Conservation (phyloP, 2,113 vertebrate species). For the Corythornis vintsioides region DNA sequence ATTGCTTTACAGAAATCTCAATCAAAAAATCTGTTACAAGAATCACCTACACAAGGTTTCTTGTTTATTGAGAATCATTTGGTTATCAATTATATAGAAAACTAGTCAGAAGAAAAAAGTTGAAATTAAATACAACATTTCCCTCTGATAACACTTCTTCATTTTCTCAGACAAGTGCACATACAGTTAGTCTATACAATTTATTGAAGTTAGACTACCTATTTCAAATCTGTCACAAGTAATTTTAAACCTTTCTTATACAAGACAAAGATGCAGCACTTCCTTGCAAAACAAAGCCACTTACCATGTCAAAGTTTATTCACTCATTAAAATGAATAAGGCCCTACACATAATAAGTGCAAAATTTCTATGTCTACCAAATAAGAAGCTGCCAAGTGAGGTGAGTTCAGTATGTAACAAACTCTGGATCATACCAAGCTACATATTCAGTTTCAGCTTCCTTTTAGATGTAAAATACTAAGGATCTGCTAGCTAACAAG, state of each 20-base stretch:
- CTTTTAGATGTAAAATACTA: slow-evolving; percentile 51
- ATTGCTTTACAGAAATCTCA: not conserved
- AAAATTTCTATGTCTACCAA: not conserved
- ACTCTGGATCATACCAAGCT: not conserved
- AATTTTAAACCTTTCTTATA: not conserved
- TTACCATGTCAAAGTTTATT: not conserved
- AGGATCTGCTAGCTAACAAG: slow-evolving; percentile 40
- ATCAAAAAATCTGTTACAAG: not conserved
- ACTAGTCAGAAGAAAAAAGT: not conserved
- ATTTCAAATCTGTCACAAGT: not conserved
- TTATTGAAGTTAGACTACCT: not conserved
- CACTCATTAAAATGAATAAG: not conserved
- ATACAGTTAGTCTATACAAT: not conserved
- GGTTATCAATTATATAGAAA: not conserved
- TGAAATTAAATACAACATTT: not conserved
- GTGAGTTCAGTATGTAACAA: not conserved
- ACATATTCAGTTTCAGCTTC: slow-evolving; percentile 4
- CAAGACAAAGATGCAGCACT: not conserved
- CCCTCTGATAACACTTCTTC: not conserved
- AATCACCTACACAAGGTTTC: not conserved
- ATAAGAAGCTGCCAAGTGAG: not conserved
- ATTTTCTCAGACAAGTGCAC: not conserved
- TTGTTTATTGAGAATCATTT: not conserved
- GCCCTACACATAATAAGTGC: not conserved
- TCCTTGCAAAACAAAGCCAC: not conserved